These are phyloP conservation scores for Holothuria glaberrima DNA, from an alignment of 35 echinoderm and acorn worm species.

Conservation along the genomic window DNA sequence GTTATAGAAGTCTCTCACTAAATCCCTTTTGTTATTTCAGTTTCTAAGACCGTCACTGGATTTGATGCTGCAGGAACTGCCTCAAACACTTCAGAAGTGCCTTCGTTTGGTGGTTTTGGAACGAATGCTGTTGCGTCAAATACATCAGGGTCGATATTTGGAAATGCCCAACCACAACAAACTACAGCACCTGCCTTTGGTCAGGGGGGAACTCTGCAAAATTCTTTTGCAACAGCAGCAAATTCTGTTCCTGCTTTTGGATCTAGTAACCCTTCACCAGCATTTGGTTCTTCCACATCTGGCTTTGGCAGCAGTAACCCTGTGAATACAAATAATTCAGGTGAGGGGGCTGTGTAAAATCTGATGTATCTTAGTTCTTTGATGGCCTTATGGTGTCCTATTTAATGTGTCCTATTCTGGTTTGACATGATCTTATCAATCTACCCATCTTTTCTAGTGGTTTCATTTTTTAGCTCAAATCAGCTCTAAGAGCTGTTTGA, in stretches of 20 bases:
- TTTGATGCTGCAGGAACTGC: constrained; percentile 9
- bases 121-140: not conserved
- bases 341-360: not conserved
- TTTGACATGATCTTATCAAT: too few species aligned
- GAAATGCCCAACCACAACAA: not conserved
- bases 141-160: not conserved
- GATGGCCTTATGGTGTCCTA: too few species aligned
- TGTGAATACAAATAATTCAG: constrained; percentile 18
- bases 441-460: too few species aligned
- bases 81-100: constrained; percentile 5
- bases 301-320: not conserved
- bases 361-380: too few species aligned
- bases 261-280: not conserved
- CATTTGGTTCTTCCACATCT: not conserved
- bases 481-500: too few species aligned
- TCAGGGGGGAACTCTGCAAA: not conserved
- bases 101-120: constrained; percentile 46
- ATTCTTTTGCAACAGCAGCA: constrained; percentile 1
- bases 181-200: constrained; percentile 17
- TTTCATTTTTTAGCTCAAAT: too few species aligned
- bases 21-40: not conserved
- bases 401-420: too few species aligned
- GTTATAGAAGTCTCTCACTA: too few species aligned
- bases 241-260: not conserved
- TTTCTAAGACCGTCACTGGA: not conserved